Base-by-base conservation (phyloP, 2,888 invertebrate genomes). In the Agrochola lota region DNA sequence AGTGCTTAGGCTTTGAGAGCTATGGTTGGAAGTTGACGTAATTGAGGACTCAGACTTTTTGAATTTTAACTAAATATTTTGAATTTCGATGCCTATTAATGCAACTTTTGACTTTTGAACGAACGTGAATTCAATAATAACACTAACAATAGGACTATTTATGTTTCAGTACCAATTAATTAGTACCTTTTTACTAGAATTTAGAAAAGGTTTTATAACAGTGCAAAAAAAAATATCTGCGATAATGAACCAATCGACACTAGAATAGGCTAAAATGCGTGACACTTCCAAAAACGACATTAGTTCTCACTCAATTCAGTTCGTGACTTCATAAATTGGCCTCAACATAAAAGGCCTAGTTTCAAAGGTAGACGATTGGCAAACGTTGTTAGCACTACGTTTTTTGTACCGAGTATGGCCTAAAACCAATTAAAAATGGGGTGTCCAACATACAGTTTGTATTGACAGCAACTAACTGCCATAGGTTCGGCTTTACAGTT, bases 401-500 rank as follows among this genome's bases (percentile, higher is more conserved):
- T 80, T 86, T 85, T 64, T 68, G 35, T 40, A 49, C 71, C 62
- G 35, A 40, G 46, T 68, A 63, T 77, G 57, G 57, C 52, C 75
- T 78, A 77, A 83, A 83, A 83, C 83, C 83, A 85, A 86, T 86
- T 83, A 83, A 79, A 83, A 82, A 66, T 72, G 8, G 67, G 63
- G 64, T 77, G 77, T 75, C 67, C 52, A 62, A 71, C 74, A 64
- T 80, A 71, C 64, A 55, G 67, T 77, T 52, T 64, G 59, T 71
- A 85, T 74, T 78, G 85, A 83, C 77, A 83, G 80, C 80, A 60
- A 67, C 74, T 77, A 74, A 69, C 78, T 80, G 57, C 57, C 80
- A 70, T 63, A 77, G 60, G 76, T 40, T 81, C 64, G 23, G 60
- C 43, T 74, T 79, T 64, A n/a, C 12, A 40, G 30, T 87, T 84